phyloP scores from a whole-genome alignment of 2,797 vertebrate genomes.

The Bradypodion pumilum region DNA sequence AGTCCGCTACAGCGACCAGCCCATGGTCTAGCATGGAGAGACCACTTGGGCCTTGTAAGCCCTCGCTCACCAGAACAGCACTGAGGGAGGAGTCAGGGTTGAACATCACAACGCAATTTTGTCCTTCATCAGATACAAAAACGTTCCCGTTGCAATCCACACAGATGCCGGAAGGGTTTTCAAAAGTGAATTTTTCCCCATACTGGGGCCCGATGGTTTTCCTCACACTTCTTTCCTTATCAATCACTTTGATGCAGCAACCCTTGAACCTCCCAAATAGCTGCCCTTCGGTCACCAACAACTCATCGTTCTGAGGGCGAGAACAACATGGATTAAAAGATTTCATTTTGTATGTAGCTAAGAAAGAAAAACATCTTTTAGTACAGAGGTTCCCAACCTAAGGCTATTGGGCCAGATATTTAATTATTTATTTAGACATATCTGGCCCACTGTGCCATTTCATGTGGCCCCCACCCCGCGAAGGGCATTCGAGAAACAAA shows the following conservation, averaged over 20 bases:
- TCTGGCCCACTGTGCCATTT: no score
- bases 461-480: no score
- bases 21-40: constrained; percentile 43
- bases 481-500: no score
- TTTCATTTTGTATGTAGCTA: not conserved
- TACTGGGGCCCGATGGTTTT: constrained; percentile 43
- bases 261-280: constrained; percentile 30
- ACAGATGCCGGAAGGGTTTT: constrained; percentile 34
- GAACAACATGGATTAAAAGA: not conserved
- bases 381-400: no score
- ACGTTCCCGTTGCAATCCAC: constrained; percentile 43
- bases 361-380: no score
- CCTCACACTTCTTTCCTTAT: constrained; percentile 28
- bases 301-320: constrained; percentile 39
- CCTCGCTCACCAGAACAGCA: constrained; percentile 24
- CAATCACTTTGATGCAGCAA: constrained; percentile 41
- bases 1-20: constrained; percentile 42
- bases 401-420: no score
- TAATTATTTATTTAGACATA: no score
- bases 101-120: constrained; percentile 48
- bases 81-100: constrained; percentile 44
- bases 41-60: constrained; percentile 36
- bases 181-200: not conserved
- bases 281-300: constrained; percentile 51
- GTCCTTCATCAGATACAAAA: not conserved